A percentile compares a stretch with the other conserved stretches of the same genome.
Evolutionary conservation across 1,140 invertebrate species (phyloP).

Genomic region (Pinna nobilis): DNA sequence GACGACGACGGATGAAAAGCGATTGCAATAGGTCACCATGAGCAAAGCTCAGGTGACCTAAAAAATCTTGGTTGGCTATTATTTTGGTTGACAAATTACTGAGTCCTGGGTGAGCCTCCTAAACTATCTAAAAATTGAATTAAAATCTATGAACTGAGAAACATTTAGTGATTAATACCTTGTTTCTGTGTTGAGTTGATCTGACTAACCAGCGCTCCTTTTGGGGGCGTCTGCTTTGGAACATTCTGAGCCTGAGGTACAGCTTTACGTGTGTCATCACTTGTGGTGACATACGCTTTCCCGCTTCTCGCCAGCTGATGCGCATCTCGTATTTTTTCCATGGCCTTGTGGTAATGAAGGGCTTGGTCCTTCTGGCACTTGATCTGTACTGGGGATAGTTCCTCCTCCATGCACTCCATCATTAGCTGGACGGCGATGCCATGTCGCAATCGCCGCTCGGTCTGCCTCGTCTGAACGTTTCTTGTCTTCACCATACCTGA

Average conservation of each 20-base stretch:
- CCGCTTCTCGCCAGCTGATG: slow-evolving; percentile 7
- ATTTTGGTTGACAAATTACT: no score
- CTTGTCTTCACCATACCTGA: slow-evolving; percentile 1
- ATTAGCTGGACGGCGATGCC: slow-evolving; percentile 47
- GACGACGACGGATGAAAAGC: no score
- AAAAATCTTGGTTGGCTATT: no score
- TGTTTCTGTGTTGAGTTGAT: not conserved
- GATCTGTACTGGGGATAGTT: slow-evolving; percentile 49
- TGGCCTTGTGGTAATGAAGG: slow-evolving; percentile 53
- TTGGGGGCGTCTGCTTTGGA: not conserved
- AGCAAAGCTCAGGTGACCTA: no score
- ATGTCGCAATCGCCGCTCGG: not conserved
- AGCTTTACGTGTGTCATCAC: not conserved
- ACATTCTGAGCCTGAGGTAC: slow-evolving; percentile 1
- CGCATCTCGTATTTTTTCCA: slow-evolving; percentile 38
- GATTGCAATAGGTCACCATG: no score
- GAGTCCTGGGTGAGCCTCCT: no score
- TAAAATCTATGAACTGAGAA: not conserved
- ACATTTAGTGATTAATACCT: not conserved
- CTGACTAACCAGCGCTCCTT: not conserved
- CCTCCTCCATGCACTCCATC: slow-evolving; percentile 69
- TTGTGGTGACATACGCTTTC: slow-evolving; percentile 16
- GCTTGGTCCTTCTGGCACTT: slow-evolving; percentile 42
- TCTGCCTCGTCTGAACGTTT: not conserved
- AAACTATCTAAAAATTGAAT: no score